These are phyloP conservation scores for Orbicella faveolata DNA, from an alignment of 64 coral and sea anemone species.

Conservation along the genomic window DNA sequence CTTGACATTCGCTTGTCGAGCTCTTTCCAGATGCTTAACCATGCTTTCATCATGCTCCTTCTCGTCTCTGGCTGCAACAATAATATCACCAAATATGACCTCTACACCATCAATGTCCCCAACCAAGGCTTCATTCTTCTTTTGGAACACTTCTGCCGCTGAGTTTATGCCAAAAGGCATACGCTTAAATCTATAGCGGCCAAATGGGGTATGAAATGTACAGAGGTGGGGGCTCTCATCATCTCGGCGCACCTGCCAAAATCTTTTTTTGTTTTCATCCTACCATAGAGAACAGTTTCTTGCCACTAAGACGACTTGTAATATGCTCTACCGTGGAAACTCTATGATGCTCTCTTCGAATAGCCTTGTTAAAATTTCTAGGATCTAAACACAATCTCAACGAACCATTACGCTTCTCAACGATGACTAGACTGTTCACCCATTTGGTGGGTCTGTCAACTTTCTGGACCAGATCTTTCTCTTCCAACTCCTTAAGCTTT, in stretches of 20 bases:
- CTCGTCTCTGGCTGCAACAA: background rate
- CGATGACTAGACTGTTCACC: too few relatives aligned
- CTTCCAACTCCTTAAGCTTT: background rate
- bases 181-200: conserved; percentile 23
- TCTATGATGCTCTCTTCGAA: background rate
- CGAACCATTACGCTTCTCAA: too few relatives aligned
- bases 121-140: conserved; percentile 53
- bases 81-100: conserved; percentile 35
- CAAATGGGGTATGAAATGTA: conserved; percentile 34
- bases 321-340: conserved; percentile 26
- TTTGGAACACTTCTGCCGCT: conserved; percentile 40
- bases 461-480: background rate
- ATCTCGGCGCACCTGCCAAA: conserved; percentile 38
- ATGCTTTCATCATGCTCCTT: conserved; percentile 41
- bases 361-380: too few relatives aligned
- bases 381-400: too few relatives aligned
- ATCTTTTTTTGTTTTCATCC: conserved; percentile 20
- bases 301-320: conserved; percentile 51
- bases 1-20: conserved; percentile 42
- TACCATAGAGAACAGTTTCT: conserved; percentile 49
- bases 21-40: conserved; percentile 16
- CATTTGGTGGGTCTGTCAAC: conserved; percentile 17
- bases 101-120: conserved; percentile 44
- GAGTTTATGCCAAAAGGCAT: conserved; percentile 34
- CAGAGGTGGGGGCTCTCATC: conserved; percentile 31